Percentiles rank a stretch among this genome's conserved stretches.
These are phyloP conservation scores for Leptopilina clavipes DNA, from an alignment of 1,140 invertebrate genomes.

Conservation along the genomic window DNA sequence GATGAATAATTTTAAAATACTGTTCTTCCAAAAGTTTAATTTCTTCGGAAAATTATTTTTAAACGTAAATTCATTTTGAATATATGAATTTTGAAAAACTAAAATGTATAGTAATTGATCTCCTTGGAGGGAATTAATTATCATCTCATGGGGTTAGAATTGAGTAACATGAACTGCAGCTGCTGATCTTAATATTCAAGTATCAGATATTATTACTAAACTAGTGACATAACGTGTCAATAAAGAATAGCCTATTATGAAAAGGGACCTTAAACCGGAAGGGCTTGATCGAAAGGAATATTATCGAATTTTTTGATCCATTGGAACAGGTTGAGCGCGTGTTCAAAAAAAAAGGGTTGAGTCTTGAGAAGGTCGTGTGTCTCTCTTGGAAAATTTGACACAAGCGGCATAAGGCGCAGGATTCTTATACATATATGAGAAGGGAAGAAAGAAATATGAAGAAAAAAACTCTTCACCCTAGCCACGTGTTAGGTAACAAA, in stretches of 20 bases:
- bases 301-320: conserved; percentile 16
- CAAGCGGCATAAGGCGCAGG: conserved; percentile 51
- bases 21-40: too few relatives aligned
- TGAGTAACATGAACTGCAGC: too few relatives aligned
- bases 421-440: neutral
- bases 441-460: conserved; percentile 40
- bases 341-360: conserved; percentile 52
- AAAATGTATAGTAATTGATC: too few relatives aligned
- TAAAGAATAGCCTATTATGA: neutral
- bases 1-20: too few relatives aligned
- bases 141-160: too few relatives aligned
- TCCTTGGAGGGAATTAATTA: too few relatives aligned
- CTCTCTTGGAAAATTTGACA: conserved; percentile 53
- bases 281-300: neutral
- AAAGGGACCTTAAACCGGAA: conserved; percentile 24
- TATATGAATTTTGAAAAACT: too few relatives aligned
- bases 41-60: too few relatives aligned
- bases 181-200: too few relatives aligned
- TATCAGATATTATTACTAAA: neutral
- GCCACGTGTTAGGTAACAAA: conserved; percentile 73
- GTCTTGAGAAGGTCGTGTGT: conserved; percentile 64
- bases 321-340: conserved; percentile 56
- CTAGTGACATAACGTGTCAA: neutral
- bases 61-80: too few relatives aligned
- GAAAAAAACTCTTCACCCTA: conserved; percentile 49